These are phyloP conservation scores for Bembecia ichneumoniformis DNA, from an alignment of 2,888 invertebrate genomes.

Conservation along the genomic window DNA sequence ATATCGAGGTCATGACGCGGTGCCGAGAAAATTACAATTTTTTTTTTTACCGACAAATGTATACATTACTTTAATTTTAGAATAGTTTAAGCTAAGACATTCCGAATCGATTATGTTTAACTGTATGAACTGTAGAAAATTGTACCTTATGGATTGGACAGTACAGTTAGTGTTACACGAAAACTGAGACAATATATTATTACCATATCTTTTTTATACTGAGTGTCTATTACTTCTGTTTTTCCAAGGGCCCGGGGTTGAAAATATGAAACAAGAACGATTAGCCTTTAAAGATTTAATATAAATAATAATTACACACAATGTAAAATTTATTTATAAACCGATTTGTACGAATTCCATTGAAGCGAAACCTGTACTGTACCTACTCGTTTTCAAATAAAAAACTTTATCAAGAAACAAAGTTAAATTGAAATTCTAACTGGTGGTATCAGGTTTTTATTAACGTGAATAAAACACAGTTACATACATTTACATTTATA, in stretches of 20 bases:
- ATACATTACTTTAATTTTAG: too few relatives aligned
- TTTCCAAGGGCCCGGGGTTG: neutral
- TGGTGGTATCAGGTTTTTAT: neutral
- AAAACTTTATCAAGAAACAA: slow-evolving; percentile 64
- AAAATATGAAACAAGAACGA: slow-evolving; percentile 11
- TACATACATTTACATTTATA: neutral
- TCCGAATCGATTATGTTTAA: too few relatives aligned
- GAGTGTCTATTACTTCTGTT: neutral
- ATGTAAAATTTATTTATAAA: slow-evolving; percentile 35
- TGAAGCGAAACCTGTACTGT: slow-evolving; percentile 64
- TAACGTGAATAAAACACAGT: neutral
- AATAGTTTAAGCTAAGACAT: too few relatives aligned
- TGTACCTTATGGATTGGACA: too few relatives aligned
- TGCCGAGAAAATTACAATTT: neutral
- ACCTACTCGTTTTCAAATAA: slow-evolving; percentile 55
- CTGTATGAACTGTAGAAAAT: too few relatives aligned
- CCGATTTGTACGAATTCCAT: slow-evolving; percentile 59
- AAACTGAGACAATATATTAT: too few relatives aligned
- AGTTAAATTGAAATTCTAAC: slow-evolving; percentile 3
- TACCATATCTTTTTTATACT: too few relatives aligned
- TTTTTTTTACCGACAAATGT: neutral
- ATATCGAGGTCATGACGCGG: slow-evolving; percentile 49
- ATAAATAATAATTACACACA: slow-evolving; percentile 52
- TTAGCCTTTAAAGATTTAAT: slow-evolving; percentile 62
- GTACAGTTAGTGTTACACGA: too few relatives aligned